Conservation (phyloP, 92 coral and sea anemone species). For the Parazoanthus swiftii region DNA sequence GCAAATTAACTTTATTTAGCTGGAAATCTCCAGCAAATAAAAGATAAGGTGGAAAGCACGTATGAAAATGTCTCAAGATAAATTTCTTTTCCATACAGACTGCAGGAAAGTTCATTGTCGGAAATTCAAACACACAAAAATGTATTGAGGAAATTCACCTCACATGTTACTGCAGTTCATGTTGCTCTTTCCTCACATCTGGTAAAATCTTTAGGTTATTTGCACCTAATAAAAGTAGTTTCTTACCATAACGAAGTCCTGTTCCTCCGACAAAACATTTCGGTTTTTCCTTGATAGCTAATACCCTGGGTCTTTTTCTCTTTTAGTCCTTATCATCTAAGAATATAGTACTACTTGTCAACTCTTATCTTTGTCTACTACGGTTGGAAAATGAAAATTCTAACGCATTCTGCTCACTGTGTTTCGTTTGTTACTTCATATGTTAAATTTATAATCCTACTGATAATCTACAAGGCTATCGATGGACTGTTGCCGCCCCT, state of each 20-base stretch:
- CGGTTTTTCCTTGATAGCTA: not conserved
- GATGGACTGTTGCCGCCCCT: not conserved
- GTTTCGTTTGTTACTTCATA: too few species aligned
- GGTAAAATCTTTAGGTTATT: not conserved
- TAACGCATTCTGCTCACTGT: not conserved
- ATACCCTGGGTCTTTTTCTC: not conserved
- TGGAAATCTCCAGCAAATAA: not conserved
- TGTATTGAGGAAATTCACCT: not conserved
- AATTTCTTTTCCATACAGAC: not conserved
- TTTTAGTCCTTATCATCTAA: too few species aligned
- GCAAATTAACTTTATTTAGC: not conserved
- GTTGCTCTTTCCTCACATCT: not conserved
- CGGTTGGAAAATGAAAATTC: not conserved
- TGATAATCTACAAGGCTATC: not conserved
- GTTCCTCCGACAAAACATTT: not conserved
- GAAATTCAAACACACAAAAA: too few species aligned
- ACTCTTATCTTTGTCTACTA: not conserved
- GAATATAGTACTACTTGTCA: not conserved
- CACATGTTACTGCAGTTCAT: not conserved
- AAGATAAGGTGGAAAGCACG: too few species aligned
- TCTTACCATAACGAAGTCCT: not conserved
- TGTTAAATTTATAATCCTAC: not conserved
- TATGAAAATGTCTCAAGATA: not conserved
- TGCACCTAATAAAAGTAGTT: not conserved
- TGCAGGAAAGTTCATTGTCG: not conserved